Conservation (phyloP, 2,888 invertebrate species). For the Cheilosia urbana region DNA sequence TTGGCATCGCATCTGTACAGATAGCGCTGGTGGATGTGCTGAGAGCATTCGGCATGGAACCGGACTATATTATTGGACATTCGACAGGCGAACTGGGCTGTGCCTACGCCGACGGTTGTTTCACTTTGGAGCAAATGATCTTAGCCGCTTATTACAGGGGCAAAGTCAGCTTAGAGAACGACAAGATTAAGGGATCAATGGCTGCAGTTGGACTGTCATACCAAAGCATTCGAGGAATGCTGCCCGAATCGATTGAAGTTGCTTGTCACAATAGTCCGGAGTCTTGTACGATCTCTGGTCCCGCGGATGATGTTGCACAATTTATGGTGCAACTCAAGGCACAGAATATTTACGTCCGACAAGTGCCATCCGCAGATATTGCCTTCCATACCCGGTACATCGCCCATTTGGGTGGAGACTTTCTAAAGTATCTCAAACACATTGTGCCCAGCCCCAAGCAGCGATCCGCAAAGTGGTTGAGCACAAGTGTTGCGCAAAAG, state of each 20-base stretch:
- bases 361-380: constrained; percentile 93
- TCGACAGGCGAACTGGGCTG: constrained; percentile 97
- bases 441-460: constrained; percentile 87
- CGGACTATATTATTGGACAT: constrained; percentile 92
- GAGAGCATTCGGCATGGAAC: constrained; percentile 85
- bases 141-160: constrained; percentile 93
- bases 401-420: constrained; percentile 86
- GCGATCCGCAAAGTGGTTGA: constrained; percentile 91
- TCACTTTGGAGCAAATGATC: constrained; percentile 93
- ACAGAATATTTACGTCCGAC: constrained; percentile 90
- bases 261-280: constrained; percentile 94
- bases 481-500: constrained; percentile 89
- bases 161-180: constrained; percentile 88
- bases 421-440: constrained; percentile 87
- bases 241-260: constrained; percentile 90
- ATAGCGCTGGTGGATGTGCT: constrained; percentile 88
- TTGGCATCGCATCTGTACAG: constrained; percentile 88
- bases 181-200: constrained; percentile 91
- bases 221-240: constrained; percentile 85
- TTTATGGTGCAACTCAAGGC: constrained; percentile 88
- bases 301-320: constrained; percentile 87
- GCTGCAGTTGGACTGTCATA: constrained; percentile 92
- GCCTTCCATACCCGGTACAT: constrained; percentile 95
- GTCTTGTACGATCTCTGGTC: constrained; percentile 95
- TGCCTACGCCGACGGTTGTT: constrained; percentile 96